A percentile compares a stretch with the other conserved stretches of the same genome.
phyloP scores from a whole-genome alignment of 2,113 vertebrate genomes.

The Oxyruncus cristatus region DNA sequence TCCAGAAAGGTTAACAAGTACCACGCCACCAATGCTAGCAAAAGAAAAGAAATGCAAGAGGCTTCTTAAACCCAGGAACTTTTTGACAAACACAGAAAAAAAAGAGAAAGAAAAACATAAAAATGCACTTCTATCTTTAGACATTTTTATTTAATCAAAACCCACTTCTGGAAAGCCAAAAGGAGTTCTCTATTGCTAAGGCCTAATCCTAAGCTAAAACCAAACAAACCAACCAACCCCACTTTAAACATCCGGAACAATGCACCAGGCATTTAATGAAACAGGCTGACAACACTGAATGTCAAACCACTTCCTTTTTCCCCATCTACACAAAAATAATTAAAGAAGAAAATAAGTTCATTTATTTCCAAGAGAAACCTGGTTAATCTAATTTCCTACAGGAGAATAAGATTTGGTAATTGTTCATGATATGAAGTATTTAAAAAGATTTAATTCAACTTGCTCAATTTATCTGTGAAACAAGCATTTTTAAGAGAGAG shows the following conservation, averaged over 20 bases:
- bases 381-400: not conserved
- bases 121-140: not conserved
- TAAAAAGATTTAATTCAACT: not conserved
- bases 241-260: not conserved
- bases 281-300: not conserved
- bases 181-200: not conserved
- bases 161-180: not conserved
- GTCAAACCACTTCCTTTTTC: not conserved
- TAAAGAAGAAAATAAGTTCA: not conserved
- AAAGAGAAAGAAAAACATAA: not conserved
- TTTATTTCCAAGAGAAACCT: not conserved
- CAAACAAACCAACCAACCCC: not conserved
- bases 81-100: not conserved
- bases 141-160: not conserved
- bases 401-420: not conserved
- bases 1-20: slow-evolving; percentile 90
- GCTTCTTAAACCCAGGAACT: not conserved
- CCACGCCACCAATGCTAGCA: slow-evolving; percentile 88
- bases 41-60: slow-evolving; percentile 33
- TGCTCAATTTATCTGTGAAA: not conserved
- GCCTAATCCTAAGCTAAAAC: not conserved
- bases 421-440: not conserved
- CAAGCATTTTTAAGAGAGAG: not conserved
- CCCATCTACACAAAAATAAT: not conserved
- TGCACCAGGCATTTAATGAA: not conserved